A percentile compares a stretch with the other conserved stretches of the same genome.
These are phyloP conservation scores for Donacobius atricapilla DNA, from an alignment of 2,113 vertebrate species.

Conservation along the genomic window DNA sequence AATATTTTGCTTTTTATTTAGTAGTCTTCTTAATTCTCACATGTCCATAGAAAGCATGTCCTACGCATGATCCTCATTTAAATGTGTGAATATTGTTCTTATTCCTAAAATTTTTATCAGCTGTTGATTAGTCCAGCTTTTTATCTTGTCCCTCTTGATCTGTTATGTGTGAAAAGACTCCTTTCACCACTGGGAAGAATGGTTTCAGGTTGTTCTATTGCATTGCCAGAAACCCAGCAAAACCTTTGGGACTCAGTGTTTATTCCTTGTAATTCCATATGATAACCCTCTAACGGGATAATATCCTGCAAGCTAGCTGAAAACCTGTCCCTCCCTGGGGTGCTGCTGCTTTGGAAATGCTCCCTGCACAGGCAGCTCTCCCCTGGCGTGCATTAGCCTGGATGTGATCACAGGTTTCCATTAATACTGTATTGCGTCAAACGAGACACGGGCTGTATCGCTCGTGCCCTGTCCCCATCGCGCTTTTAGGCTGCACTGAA, in stretches of 20 bases:
- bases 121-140: background rate
- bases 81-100: background rate
- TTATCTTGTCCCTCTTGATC: background rate
- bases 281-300: background rate
- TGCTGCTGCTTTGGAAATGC: background rate
- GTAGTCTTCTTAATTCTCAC: background rate
- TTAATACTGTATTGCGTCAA: background rate
- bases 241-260: background rate
- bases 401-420: background rate
- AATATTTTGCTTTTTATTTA: background rate
- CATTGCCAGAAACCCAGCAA: background rate
- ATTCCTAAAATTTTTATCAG: background rate
- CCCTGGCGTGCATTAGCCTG: background rate
- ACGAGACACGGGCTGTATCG: background rate
- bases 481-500: background rate
- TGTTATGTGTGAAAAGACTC: background rate
- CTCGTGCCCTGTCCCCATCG: background rate
- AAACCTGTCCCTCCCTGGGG: background rate
- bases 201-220: background rate
- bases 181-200: background rate
- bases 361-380: background rate
- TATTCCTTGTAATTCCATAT: background rate
- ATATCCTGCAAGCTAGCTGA: background rate
- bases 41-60: fast-evolving
- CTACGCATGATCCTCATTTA: background rate